Evolutionary conservation across 2,888 invertebrate genomes (phyloP), one percentile per base, ranked within the genome.

Genomic region (Mythimna pallens): DNA sequence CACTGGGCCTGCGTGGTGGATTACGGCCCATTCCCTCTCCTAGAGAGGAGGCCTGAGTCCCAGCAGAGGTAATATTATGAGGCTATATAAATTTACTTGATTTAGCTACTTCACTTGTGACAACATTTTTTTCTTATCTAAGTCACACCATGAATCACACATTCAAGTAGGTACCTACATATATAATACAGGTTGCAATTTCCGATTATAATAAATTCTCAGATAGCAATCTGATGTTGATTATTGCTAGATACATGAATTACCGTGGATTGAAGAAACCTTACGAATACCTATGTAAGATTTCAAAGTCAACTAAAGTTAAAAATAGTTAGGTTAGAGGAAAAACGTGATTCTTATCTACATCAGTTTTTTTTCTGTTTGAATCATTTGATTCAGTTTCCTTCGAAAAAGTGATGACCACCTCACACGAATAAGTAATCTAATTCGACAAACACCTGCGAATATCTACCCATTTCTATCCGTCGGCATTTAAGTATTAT

Each of bases 151-250:
- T 76, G 70, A 76, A 34, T 79, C 77, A 76, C 34, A 66, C 54
- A 43, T 50, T 20, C 14, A 47, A 2, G n/a, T 50, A 50, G 7
- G 7, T 50, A 30, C 30, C 30, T 3, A 50, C 50, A 3, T 61
- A 61, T 17, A 0, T 76, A 66, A 67, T 47, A 65, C 81, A 50
- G 78, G 77, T 77, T 67, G 58, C 54, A 50, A 79, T 70, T 81
- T 79, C 79, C 81, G 81, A 81, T 77, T 40, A 22, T 70, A 81
- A 79, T 79, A 54, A 70, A 79, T 79, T 76, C 67, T 76, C 17
- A 64, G 78, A 80, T 80, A 63, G 69, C 0, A n/a, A 78, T 78
- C 78, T 65, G 14, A 34, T 62, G 81, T 55, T 67, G 70, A 67
- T 70, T 52, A 70, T 47, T 50, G 30, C 64, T 59, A 40, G 66